Base-by-base conservation (phyloP, 2,797 vertebrate species). In the Sebastes trivittatus region DNA sequence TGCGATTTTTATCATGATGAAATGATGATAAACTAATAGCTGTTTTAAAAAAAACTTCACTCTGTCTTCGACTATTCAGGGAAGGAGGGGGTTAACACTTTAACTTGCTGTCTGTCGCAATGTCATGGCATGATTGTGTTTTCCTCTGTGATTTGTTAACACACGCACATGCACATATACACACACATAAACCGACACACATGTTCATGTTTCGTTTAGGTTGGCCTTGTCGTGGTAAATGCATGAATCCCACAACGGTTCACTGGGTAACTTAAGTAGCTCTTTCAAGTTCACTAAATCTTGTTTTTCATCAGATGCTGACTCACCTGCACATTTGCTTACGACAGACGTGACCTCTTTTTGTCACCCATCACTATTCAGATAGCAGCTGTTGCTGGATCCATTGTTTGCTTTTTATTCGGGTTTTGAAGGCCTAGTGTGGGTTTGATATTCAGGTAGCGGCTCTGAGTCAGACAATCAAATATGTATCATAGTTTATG, bases 41-140 rank as follows among this genome's bases (percentile, higher is more conserved):
- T 87, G 60, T 89, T 82, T 58, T 4, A 11, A 49, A 46, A 76
- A 72, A 77, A 73, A 59, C 56, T 78, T 88, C 30, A 81, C 66
- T 85, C 70, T 79, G 59, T 79, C 75, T 66, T 87, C 80, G 63
- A 86, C 83, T 89, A 83, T 93, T 95, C 92, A 92, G 91, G 89
- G 89, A 95, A 90, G 87, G 89, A 87, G 89, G 78, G 85, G 82
- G 77, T 90, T 76, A 84, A 91, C 89, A 89, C 78, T 89, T 92
- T 91, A 90, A 80, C 87, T 91, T 92, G 73, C 82, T 91, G 90
- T 95, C 78, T 89, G 91, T 95, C 81, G 70, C 77, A 83, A 86
- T 88, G 88, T 95, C 92, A 93, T 83, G 81, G 95, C 96, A 96
- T 95, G 95, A 93, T 91, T 90, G 92, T 94, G 92, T 94, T 94